Evolutionary conservation across 2,888 invertebrate genomes (phyloP), one percentile per base, ranked within the genome.

Genomic region (Eubasilissa splendida): DNA sequence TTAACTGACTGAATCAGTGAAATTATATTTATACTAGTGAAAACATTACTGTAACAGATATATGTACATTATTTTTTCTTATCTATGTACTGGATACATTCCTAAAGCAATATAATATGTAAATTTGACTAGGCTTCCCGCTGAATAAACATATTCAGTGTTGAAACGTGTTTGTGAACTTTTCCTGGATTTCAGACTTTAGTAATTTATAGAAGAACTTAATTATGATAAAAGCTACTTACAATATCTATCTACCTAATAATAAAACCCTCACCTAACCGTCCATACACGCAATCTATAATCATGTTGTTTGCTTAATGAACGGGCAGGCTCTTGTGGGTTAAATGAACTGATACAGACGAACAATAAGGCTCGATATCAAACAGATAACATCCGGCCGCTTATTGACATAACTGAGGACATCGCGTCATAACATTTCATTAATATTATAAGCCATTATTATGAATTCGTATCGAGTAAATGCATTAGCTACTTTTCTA

Each of bases 281-380:
- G n/a, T 3, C 10, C 70, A 52, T 14, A 33, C 12, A 65, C 65
- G 74, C 76, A 75, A 80, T 76, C 79, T 68, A 59, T 53, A 80
- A 80, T 76, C 33, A 11, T 12, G 68, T 68, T 80, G 77, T 77
- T 56, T 70, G 63, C 66, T 59, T 50, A 71, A 77, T 73, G 65
- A 80, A 75, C 59, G 71, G 70, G 31, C 7, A 76, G 60, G 70
- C 80, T 68, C 79, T 82, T 71, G 56, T 14, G 83, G 80, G 81
- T 83, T 81, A 83, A 83, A 83, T 83, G 79, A 83, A 76, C 73
- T 68, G 83, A 83, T 83, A 83, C 74, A 50, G 73, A 65, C 14
- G 11, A 75, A 73, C 60, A 78, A 76, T 76, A 76, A 76, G 66
- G 76, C 76, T 54, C 75, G 65, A 66, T 76, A 76, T 54, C 56